A percentile compares a stretch with the other conserved stretches of the same genome.
Evolutionary conservation across 2,888 invertebrate genomes (phyloP).

Genomic region (Caenorhabditis sp.): DNA sequence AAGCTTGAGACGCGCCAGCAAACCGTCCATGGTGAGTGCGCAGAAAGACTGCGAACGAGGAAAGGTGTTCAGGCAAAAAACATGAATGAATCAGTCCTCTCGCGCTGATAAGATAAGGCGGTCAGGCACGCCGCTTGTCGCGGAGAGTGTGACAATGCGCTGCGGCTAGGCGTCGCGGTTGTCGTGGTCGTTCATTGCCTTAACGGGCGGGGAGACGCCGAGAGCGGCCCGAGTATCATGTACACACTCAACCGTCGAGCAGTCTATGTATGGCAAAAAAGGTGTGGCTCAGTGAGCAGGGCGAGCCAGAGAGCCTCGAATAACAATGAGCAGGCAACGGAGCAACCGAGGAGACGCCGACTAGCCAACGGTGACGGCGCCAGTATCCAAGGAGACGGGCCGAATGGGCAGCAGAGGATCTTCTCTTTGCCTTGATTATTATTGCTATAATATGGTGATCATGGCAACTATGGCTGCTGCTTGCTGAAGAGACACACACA

Average conservation of each 20-base stretch:
- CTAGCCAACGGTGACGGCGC: constrained; percentile 6
- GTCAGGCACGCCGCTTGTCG: constrained; percentile 18
- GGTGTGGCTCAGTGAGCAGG: constrained; percentile 44
- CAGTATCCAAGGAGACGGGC: constrained; percentile 11
- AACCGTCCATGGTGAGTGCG: constrained; percentile 42
- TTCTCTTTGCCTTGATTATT: neutral
- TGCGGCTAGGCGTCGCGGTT: constrained; percentile 59
- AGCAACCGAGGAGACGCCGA: constrained; percentile 12
- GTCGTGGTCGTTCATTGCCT: constrained; percentile 62
- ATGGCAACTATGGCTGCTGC: constrained; percentile 14
- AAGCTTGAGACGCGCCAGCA: constrained; percentile 51
- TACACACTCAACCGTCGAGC: constrained; percentile 43
- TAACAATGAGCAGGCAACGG: constrained; percentile 45
- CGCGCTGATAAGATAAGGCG: constrained; percentile 59
- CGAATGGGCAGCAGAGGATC: neutral
- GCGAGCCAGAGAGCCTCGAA: constrained; percentile 14
- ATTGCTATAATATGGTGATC: constrained; percentile 14
- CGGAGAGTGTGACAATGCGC: constrained; percentile 47
- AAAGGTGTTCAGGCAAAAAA: constrained; percentile 56
- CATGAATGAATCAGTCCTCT: constrained; percentile 34
- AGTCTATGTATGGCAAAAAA: constrained; percentile 39
- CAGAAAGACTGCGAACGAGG: neutral
- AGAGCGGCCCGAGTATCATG: constrained; percentile 51
- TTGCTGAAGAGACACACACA: neutral
- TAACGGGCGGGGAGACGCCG: constrained; percentile 46